These are phyloP conservation scores for Macheiramphus alcinus DNA, from an alignment of 2,113 vertebrate species.

Conservation along the genomic window DNA sequence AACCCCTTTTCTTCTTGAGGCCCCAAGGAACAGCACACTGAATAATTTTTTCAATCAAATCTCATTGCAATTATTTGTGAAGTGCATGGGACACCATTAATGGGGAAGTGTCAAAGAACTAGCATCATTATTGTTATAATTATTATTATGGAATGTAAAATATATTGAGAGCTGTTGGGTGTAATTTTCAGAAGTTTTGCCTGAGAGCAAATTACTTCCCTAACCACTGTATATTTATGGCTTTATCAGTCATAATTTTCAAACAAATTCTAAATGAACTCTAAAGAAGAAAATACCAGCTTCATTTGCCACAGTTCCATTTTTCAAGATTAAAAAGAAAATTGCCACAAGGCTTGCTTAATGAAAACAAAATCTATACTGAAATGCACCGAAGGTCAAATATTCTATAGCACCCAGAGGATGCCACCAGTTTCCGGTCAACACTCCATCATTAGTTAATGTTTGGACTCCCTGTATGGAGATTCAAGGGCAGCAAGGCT, in stretches of 20 bases:
- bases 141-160: background rate
- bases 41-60: conserved; percentile 1
- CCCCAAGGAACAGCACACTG: background rate
- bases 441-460: background rate
- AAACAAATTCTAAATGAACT: background rate
- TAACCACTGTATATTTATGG: background rate
- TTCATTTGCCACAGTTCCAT: conserved; percentile 7
- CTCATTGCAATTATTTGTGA: background rate
- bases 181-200: conserved; percentile 26
- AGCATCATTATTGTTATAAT: background rate
- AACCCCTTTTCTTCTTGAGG: background rate
- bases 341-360: background rate
- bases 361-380: background rate
- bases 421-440: background rate
- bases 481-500: background rate
- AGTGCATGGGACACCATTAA: background rate
- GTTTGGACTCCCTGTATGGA: background rate
- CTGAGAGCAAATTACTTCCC: background rate
- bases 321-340: conserved; percentile 25
- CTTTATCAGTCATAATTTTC: conserved; percentile 16
- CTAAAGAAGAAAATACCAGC: background rate
- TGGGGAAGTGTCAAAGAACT: background rate
- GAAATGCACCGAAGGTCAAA: background rate
- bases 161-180: background rate
- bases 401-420: background rate